These are phyloP conservation scores for Phengaris arion DNA, from an alignment of 2,888 invertebrate species.

Conservation along the genomic window DNA sequence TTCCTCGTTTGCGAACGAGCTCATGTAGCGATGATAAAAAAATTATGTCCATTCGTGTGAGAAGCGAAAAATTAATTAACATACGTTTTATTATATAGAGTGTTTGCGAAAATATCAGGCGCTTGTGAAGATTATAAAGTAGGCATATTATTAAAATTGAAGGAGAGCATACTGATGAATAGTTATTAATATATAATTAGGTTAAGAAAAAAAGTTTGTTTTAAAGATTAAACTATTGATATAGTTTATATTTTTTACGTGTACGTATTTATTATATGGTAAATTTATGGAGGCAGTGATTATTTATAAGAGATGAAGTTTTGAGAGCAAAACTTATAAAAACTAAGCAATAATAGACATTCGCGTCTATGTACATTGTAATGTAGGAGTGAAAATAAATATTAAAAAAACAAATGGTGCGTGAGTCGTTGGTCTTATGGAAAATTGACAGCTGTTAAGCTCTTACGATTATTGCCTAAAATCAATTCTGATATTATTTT, in stretches of 20 bases:
- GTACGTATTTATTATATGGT: conserved; percentile 80
- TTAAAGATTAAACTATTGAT: conserved; percentile 80
- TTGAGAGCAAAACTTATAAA: conserved; percentile 76
- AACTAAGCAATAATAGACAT: conserved; percentile 78
- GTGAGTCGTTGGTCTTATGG: conserved; percentile 72
- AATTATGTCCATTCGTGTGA: conserved; percentile 66
- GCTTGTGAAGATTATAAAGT: conserved; percentile 79
- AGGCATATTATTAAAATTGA: conserved; percentile 77
- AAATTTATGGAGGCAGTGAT: conserved; percentile 77
- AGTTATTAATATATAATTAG: conserved; percentile 80
- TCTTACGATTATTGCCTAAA: conserved; percentile 67
- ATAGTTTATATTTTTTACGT: conserved; percentile 81
- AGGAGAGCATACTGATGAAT: conserved; percentile 77
- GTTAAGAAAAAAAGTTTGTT: conserved; percentile 72
- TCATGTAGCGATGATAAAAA: conserved; percentile 59
- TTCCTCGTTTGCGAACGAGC: background rate
- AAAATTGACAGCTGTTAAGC: conserved; percentile 61
- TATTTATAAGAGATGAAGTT: conserved; percentile 77
- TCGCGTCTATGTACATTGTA: conserved; percentile 76
- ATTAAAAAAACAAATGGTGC: conserved; percentile 71
- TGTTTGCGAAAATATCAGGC: conserved; percentile 72
- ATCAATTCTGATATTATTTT: conserved; percentile 68
- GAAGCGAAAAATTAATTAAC: conserved; percentile 60
- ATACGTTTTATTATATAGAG: conserved; percentile 63
- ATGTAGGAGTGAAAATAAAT: conserved; percentile 63